These are phyloP conservation scores for Pipa parva DNA, from an alignment of 2,113 vertebrate genomes.

Conservation along the genomic window DNA sequence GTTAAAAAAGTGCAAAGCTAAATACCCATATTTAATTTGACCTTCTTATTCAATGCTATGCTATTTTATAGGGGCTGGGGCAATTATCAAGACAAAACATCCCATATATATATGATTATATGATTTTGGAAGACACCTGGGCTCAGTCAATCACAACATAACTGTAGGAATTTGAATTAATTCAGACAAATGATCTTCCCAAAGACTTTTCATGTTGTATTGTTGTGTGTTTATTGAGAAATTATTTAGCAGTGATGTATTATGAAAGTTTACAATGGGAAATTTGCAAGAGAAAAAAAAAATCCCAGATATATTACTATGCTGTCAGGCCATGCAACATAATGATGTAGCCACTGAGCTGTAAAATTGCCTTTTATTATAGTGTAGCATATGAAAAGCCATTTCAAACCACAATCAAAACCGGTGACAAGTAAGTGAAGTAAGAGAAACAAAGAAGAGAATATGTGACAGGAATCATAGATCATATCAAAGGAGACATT, in stretches of 20 bases:
- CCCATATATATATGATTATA: too few relatives aligned
- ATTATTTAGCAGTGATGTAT: not conserved
- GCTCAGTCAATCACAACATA: not conserved
- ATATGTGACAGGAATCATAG: conserved; percentile 13
- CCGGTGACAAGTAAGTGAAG: conserved; percentile 27
- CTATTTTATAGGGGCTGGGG: too few relatives aligned
- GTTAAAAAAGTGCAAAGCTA: too few relatives aligned
- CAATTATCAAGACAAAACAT: too few relatives aligned
- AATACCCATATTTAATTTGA: too few relatives aligned
- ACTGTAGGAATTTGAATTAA: not conserved
- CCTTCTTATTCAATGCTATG: too few relatives aligned
- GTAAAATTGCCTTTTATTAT: conserved; percentile 41
- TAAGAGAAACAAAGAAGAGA: conserved; percentile 13
- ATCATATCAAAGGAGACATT: not conserved
- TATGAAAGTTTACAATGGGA: conserved; percentile 9
- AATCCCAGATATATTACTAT: conserved; percentile 18
- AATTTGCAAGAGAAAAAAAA: not conserved
- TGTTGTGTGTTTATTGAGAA: not conserved
- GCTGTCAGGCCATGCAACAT: conserved; percentile 33
- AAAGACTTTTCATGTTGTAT: not conserved
- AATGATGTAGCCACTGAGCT: conserved; percentile 34
- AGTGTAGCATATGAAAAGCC: conserved; percentile 36
- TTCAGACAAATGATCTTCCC: not conserved
- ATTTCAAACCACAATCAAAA: conserved; percentile 31
- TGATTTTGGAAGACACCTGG: not conserved